Conservation (phyloP, 1,140 invertebrate genomes). For the Portunus trituberculatus region DNA sequence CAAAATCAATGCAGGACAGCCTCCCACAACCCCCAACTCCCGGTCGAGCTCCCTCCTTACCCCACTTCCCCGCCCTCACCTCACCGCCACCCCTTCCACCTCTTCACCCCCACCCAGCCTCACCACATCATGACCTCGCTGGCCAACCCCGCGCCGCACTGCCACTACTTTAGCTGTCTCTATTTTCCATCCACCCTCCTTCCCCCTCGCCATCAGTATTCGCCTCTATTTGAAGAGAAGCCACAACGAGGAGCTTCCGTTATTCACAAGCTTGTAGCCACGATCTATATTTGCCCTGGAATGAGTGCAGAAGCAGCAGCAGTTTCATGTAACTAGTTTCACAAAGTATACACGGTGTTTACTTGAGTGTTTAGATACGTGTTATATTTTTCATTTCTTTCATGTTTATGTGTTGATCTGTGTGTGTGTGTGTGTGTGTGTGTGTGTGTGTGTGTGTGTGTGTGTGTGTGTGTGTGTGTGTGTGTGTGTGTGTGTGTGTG, state of each 20-base stretch:
- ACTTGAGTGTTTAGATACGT: neutral
- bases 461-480: neutral
- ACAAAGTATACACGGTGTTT: neutral
- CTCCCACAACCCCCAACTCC: slow-evolving; percentile 15
- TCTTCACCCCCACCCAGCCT: neutral
- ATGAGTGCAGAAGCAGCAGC: neutral
- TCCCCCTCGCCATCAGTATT: neutral
- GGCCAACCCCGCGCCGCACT: neutral
- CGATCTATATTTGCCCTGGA: neutral
- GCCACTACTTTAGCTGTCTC: neutral
- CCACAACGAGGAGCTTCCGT: neutral
- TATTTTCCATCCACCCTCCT: neutral
- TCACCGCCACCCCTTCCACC: neutral
- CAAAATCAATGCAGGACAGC: slow-evolving; percentile 21
- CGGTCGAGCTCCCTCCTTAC: neutral
- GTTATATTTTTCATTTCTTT: neutral
- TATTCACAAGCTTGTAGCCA: neutral
- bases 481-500: neutral
- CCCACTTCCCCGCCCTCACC: neutral
- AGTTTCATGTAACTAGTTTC: neutral
- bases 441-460: neutral
- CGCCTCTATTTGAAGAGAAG: neutral
- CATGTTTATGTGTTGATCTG: neutral
- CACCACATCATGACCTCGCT: neutral
- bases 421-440: neutral